Evolutionary conservation across 2,888 invertebrate species (phyloP).

Genomic region (Spialia ferax): DNA sequence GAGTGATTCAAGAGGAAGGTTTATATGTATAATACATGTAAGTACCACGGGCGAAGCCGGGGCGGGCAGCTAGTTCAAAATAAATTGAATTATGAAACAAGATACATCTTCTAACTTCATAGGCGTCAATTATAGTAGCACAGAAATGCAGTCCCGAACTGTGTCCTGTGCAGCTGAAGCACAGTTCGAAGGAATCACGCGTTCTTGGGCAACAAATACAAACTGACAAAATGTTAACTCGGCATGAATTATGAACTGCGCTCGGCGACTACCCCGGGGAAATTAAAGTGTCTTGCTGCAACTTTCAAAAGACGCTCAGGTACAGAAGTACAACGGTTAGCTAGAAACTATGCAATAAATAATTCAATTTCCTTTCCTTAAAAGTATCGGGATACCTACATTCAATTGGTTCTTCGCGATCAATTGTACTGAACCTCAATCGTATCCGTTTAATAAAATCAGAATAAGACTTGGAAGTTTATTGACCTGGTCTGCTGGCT

Average conservation of each 20-base stretch:
- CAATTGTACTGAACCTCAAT: slow-evolving; percentile 42
- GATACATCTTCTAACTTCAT: slow-evolving; percentile 41
- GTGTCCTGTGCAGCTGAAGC: no score
- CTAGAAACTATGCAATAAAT: slow-evolving; percentile 65
- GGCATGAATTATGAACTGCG: slow-evolving; percentile 82
- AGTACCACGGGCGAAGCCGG: no score
- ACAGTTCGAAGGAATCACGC: slow-evolving; percentile 71
- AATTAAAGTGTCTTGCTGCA: slow-evolving; percentile 85
- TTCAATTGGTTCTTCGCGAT: slow-evolving; percentile 45
- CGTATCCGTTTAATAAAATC: slow-evolving; percentile 17
- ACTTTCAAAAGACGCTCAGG: slow-evolving; percentile 80
- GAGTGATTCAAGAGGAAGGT: no score
- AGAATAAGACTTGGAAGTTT: slow-evolving; percentile 29
- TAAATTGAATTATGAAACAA: slow-evolving; percentile 29
- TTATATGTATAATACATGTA: no score
- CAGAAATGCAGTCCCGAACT: slow-evolving; percentile 56
- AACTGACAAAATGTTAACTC: slow-evolving; percentile 85
- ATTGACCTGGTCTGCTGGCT: slow-evolving; percentile 2
- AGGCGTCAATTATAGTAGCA: slow-evolving; percentile 62
- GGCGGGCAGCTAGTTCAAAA: no score
- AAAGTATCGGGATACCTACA: slow-evolving; percentile 62
- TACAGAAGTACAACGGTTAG: slow-evolving; percentile 60
- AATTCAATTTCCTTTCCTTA: slow-evolving; percentile 68
- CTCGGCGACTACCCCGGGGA: slow-evolving; percentile 71
- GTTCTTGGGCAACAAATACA: slow-evolving; percentile 73